Evolutionary conservation across 2,888 invertebrate species (phyloP).

Genomic region (Calliphora vomitoria): DNA sequence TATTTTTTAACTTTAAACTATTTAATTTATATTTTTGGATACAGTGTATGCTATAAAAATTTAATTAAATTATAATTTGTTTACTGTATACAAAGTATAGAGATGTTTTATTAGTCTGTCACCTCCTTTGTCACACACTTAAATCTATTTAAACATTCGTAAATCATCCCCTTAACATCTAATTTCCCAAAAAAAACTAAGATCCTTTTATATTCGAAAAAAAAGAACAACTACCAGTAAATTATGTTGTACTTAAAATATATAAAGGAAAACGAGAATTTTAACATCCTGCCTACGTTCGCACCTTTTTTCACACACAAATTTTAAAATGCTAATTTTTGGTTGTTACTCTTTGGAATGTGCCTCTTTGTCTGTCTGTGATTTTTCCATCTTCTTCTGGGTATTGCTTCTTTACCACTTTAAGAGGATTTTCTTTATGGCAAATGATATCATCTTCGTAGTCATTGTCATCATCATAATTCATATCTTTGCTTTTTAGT

Average conservation of each 20-base stretch:
- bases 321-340: constrained; percentile 66
- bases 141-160: constrained; percentile 49
- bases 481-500: constrained; percentile 36
- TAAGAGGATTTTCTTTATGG: constrained; percentile 71
- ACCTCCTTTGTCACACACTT: constrained; percentile 28
- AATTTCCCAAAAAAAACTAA: not conserved
- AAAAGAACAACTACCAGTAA: constrained; percentile 21
- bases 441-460: constrained; percentile 48
- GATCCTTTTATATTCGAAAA: constrained; percentile 6
- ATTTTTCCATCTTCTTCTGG: constrained; percentile 27
- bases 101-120: constrained; percentile 44
- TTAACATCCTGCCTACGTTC: constrained; percentile 65
- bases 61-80: constrained; percentile 54
- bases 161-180: constrained; percentile 49
- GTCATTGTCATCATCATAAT: constrained; percentile 58
- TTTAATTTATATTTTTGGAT: not conserved
- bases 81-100: constrained; percentile 21
- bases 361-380: constrained; percentile 28
- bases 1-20: too few species aligned
- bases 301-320: constrained; percentile 59
- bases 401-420: constrained; percentile 37
- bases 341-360: constrained; percentile 1
- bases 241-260: constrained; percentile 29
- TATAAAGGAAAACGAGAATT: constrained; percentile 2
- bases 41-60: constrained; percentile 48